Evolutionary conservation across 2,797 vertebrate species (phyloP).

Genomic region (Erpetoichthys calabaricus): DNA sequence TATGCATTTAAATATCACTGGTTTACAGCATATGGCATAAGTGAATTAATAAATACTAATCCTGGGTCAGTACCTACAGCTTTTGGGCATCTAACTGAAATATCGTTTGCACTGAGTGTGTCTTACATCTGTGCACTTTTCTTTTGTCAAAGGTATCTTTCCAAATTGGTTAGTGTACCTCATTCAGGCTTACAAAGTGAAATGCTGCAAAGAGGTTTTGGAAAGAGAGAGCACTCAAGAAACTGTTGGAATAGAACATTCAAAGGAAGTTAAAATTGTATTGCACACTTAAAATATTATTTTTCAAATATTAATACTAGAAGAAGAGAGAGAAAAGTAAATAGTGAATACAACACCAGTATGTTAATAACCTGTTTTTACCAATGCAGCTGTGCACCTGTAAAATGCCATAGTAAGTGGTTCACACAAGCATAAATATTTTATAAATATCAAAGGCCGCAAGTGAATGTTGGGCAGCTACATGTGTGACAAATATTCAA

Average conservation of each 20-base stretch:
- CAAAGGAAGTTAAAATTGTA: no score
- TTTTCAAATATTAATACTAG: no score
- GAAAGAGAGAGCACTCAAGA: no score
- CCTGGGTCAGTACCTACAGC: constrained; percentile 32
- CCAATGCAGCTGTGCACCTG: constrained; percentile 58
- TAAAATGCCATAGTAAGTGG: constrained; percentile 48
- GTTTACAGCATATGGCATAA: constrained; percentile 34
- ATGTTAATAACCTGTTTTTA: constrained; percentile 20
- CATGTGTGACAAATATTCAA: constrained; percentile 24
- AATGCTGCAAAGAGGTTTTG: constrained; percentile 22
- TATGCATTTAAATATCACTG: constrained; percentile 47
- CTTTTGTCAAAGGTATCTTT: no score
- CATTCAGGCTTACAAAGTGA: constrained; percentile 19
- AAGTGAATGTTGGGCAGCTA: constrained; percentile 38
- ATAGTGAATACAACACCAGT: no score
- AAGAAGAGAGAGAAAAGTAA: no score
- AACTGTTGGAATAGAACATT: no score
- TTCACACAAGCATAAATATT: constrained; percentile 24
- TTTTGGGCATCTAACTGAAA: constrained; percentile 13
- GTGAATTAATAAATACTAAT: constrained; percentile 34
- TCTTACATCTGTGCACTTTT: no score
- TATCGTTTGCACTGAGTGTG: no score
- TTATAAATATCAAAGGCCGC: constrained; percentile 33
- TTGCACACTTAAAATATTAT: no score
- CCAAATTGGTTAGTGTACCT: no score